A percentile compares a stretch with the other conserved stretches of the same genome.
Evolutionary conservation across 1,140 invertebrate species (phyloP).

Genomic region (Drosophila saltans): DNA sequence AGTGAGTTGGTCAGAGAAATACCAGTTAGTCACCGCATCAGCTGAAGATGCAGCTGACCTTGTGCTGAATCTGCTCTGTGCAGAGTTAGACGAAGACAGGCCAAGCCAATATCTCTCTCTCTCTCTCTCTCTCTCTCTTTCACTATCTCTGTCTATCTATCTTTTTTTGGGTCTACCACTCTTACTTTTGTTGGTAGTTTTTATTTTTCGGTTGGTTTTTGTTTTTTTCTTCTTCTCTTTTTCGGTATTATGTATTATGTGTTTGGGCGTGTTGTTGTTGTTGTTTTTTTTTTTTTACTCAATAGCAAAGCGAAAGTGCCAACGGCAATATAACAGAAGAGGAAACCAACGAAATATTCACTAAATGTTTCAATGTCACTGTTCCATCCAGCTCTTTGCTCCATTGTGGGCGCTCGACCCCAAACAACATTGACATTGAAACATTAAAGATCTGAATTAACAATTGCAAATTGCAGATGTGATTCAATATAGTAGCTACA

Average conservation of each 20-base stretch:
- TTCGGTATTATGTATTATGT: constrained; percentile 10
- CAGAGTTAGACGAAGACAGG: constrained; percentile 31
- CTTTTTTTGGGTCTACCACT: constrained; percentile 14
- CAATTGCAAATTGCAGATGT: constrained; percentile 6
- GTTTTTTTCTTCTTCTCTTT: background rate
- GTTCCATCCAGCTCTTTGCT: constrained; percentile 17
- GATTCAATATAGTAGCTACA: background rate
- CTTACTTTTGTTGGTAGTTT: constrained; percentile 14
- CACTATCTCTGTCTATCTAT: background rate
- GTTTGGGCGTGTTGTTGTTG: constrained; percentile 9
- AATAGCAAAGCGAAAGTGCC: constrained; percentile 57
- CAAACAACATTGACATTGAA: constrained; percentile 70
- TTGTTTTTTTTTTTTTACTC: constrained; percentile 23
- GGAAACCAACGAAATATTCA: background rate
- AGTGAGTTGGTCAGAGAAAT: constrained; percentile 36
- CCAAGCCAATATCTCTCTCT: constrained; percentile 4
- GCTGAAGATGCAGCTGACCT: constrained; percentile 76
- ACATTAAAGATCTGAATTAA: constrained; percentile 5
- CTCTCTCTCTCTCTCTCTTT: background rate
- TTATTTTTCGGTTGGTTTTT: background rate
- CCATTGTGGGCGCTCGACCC: constrained; percentile 9
- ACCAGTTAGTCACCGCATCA: constrained; percentile 60
- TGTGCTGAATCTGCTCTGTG: constrained; percentile 65
- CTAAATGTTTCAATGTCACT: constrained; percentile 29
- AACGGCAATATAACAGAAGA: constrained; percentile 25